Percentiles rank a stretch among this genome's conserved stretches.
Conservation (phyloP, 1,140 invertebrate genomes). For the Drosophila sp. region DNA sequence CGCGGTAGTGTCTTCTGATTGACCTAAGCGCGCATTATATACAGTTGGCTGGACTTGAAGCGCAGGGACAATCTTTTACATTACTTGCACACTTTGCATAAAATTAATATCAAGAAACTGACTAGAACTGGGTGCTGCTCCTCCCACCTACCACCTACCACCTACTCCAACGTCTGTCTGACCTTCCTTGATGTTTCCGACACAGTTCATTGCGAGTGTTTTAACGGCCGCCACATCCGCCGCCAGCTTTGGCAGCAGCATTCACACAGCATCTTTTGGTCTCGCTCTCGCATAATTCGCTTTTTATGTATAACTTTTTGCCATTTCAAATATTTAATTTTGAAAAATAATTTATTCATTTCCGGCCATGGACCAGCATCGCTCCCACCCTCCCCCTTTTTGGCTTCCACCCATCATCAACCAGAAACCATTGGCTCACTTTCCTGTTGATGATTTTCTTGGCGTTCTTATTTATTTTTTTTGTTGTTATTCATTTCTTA, state of each 20-base stretch:
- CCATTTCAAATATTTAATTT: constrained; percentile 80
- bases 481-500: constrained; percentile 26
- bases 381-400: background rate
- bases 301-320: constrained; percentile 75
- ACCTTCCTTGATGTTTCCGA: constrained; percentile 47
- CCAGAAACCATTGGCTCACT: background rate
- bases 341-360: constrained; percentile 79
- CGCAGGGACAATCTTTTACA: constrained; percentile 53
- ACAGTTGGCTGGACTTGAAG: constrained; percentile 45
- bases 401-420: too few species aligned
- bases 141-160: background rate
- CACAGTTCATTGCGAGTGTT: constrained; percentile 78
- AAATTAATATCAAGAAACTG: constrained; percentile 67
- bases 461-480: background rate
- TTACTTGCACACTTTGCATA: constrained; percentile 66
- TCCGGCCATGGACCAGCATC: constrained; percentile 45
- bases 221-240: constrained; percentile 74
- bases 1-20: constrained; percentile 31
- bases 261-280: constrained; percentile 12
- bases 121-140: constrained; percentile 9
- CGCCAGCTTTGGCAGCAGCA: constrained; percentile 24
- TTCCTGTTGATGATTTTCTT: constrained; percentile 51
- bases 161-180: background rate
- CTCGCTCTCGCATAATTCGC: constrained; percentile 66
- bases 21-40: constrained; percentile 49